A percentile compares a stretch with the other conserved stretches of the same genome.
Conservation (phyloP, 2,888 invertebrate genomes). For the Timema podura region DNA sequence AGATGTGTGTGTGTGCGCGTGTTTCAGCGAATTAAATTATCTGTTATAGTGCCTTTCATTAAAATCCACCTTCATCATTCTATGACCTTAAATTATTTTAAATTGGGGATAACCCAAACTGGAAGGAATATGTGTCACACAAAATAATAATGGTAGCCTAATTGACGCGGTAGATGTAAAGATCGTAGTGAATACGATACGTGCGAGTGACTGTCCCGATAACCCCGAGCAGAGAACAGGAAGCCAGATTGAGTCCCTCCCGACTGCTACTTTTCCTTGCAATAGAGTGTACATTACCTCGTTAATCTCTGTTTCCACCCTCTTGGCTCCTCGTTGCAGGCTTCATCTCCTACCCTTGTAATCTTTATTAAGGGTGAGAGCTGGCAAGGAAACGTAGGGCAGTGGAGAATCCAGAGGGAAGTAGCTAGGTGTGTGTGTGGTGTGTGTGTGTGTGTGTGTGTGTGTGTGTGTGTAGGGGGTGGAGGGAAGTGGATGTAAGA, state of each 20-base stretch:
- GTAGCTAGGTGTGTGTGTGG: neutral
- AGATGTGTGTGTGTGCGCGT: no score
- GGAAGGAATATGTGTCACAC: no score
- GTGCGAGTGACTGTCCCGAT: no score
- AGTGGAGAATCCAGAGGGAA: neutral
- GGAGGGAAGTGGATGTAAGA: slow-evolving; percentile 13
- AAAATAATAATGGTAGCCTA: no score
- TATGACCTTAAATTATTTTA: no score
- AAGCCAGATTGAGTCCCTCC: neutral
- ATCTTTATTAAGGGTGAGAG: slow-evolving; percentile 14
- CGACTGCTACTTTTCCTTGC: neutral
- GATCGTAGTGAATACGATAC: no score
- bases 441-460: neutral
- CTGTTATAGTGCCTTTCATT: no score
- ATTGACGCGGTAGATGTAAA: no score
- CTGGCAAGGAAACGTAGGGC: neutral
- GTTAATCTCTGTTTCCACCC: slow-evolving; percentile 16
- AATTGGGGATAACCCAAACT: no score
- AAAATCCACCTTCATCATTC: no score
- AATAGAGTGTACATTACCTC: neutral
- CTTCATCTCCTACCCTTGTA: slow-evolving; percentile 8
- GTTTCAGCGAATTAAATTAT: no score
- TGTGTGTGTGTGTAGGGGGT: neutral
- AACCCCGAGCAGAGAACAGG: no score
- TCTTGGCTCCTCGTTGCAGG: neutral